Conservation (phyloP, 2,888 invertebrate genomes). For the Galerucella pusilla region DNA sequence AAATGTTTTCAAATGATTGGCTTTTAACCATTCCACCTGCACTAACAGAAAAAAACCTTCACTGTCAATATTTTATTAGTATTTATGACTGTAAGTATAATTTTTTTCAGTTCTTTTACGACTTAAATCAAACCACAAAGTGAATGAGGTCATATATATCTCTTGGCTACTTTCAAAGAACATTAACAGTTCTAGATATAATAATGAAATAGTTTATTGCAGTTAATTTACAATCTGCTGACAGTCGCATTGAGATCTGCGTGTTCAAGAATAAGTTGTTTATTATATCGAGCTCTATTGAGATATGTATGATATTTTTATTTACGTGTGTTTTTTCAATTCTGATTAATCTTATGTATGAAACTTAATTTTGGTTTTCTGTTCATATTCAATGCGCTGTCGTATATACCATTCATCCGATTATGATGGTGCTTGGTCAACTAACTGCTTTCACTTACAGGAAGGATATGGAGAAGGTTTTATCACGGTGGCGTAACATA, state of each 20-base stretch:
- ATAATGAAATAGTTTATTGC: constrained; percentile 12
- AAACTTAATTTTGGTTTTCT: too few relatives aligned
- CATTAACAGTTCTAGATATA: constrained; percentile 22
- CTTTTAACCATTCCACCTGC: neutral
- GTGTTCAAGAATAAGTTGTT: neutral
- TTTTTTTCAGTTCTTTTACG: constrained; percentile 12
- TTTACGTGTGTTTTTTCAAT: neutral
- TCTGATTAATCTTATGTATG: too few relatives aligned
- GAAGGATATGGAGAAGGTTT: too few relatives aligned
- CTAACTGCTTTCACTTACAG: too few relatives aligned
- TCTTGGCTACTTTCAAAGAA: constrained; percentile 15
- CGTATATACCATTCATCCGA: too few relatives aligned
- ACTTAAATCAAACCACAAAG: constrained; percentile 24
- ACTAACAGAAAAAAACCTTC: constrained; percentile 1
- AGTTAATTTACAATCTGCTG: constrained; percentile 13
- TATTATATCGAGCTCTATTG: neutral
- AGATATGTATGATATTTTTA: neutral
- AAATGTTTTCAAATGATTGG: neutral
- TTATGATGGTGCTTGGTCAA: too few relatives aligned
- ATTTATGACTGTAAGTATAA: neutral
- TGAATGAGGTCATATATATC: constrained; percentile 29
- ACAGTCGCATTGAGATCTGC: neutral
- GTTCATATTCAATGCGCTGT: too few relatives aligned
- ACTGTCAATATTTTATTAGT: constrained; percentile 13
- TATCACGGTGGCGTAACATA: too few relatives aligned